phyloP scores from a whole-genome alignment of 2,797 vertebrate genomes.

The Crocodylus rhombifer region DNA sequence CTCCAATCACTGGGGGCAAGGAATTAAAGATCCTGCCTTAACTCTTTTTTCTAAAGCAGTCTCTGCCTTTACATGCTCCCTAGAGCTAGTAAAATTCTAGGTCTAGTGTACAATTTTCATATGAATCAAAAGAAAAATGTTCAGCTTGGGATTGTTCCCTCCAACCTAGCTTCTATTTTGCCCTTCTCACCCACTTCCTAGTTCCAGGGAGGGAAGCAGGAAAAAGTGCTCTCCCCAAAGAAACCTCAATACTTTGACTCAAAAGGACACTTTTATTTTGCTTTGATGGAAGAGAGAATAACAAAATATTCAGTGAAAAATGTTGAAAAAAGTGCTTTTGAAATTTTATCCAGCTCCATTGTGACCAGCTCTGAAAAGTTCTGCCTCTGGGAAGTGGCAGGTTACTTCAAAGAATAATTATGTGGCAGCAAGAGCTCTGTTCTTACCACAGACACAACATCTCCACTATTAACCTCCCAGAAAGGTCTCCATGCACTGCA shows the following conservation, averaged over 20 bases:
- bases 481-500: neutral
- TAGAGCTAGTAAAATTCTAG: neutral
- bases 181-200: neutral
- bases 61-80: neutral
- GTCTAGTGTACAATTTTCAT: neutral
- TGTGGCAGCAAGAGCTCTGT: neutral
- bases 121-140: neutral
- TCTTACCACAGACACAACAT: neutral
- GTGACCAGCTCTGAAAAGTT: neutral
- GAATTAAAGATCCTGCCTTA: neutral
- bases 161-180: neutral
- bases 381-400: neutral
- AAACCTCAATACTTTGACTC: neutral
- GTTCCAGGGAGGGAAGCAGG: neutral
- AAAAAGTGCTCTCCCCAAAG: neutral
- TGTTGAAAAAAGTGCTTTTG: neutral
- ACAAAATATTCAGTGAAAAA: too few species aligned
- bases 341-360: neutral
- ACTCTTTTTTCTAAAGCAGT: neutral
- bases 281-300: neutral
- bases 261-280: rapidly evolving
- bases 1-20: neutral
- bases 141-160: rapidly evolving
- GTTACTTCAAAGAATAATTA: neutral
- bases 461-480: neutral